These are phyloP conservation scores for Stictocephala bisonia DNA, from an alignment of 2,888 invertebrate genomes.

Conservation along the genomic window DNA sequence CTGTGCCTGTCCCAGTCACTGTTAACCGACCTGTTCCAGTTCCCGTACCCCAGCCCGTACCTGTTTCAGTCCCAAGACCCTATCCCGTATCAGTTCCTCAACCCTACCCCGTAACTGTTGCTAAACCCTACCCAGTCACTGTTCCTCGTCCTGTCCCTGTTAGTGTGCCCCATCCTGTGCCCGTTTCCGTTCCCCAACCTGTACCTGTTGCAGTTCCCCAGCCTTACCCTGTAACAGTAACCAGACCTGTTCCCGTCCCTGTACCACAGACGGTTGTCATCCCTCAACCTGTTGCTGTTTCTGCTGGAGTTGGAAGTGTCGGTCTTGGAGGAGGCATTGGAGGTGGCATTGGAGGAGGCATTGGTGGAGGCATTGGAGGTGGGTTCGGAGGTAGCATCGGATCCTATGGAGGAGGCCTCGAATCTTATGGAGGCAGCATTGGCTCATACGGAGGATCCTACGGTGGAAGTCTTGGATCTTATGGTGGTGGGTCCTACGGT, in stretches of 20 bases:
- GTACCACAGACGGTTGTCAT: slow-evolving; percentile 51
- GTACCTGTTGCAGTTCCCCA: slow-evolving; percentile 50
- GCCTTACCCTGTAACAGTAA: slow-evolving; percentile 51
- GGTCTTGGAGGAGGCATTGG: background rate
- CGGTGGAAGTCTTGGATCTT: background rate
- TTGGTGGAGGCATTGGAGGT: background rate
- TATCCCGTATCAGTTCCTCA: slow-evolving; percentile 46
- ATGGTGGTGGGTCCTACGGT: background rate
- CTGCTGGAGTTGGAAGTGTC: slow-evolving; percentile 14
- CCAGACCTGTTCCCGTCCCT: slow-evolving; percentile 50
- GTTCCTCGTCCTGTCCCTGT: slow-evolving; percentile 50
- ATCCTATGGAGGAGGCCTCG: slow-evolving; percentile 62
- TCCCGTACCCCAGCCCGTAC: slow-evolving; percentile 47
- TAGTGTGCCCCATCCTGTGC: slow-evolving; percentile 52
- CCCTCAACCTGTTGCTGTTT: slow-evolving; percentile 54
- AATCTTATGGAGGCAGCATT: slow-evolving; percentile 62
- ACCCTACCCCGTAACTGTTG: slow-evolving; percentile 49
- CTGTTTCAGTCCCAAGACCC: slow-evolving; percentile 46
- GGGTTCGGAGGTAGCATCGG: slow-evolving; percentile 47
- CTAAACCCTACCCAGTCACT: slow-evolving; percentile 44
- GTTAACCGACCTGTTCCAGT: slow-evolving; percentile 50
- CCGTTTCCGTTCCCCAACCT: slow-evolving; percentile 63
- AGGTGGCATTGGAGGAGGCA: background rate
- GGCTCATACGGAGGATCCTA: background rate
- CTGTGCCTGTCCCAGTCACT: slow-evolving; percentile 48